Evolutionary conservation across 2,113 vertebrate species (phyloP), one percentile per base, ranked within the genome.

Genomic region (Muscicapa adusta): DNA sequence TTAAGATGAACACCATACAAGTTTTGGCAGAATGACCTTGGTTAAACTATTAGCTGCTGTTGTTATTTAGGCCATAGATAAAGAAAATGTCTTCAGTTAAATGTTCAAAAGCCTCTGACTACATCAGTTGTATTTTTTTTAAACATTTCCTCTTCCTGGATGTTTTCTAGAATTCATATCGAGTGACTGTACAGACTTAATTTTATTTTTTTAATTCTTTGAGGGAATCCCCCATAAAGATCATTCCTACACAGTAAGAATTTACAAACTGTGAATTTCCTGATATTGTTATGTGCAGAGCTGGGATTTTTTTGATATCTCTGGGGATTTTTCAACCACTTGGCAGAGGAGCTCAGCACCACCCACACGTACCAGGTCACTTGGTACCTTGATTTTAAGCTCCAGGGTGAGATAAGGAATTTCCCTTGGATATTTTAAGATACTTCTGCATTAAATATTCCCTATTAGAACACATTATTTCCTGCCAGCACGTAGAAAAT

Each of bases 11-110:
- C 85, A 93, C 6, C 29, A 38, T 61, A 65, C 74, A 53, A 38
- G 20, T 67, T 90, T 93, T 85, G 78, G 53, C n/a, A 65, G 80
- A 48, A 85, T 34, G 40, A 68, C 43, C 58, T 85, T 8, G 50
- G 8, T 3, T 45, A 88, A 74, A 72, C 81, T 42, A 85, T 45
- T 67, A 66, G 16, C 68, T 85, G 70, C 48, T 51, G 43, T 65
- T 88, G 45, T 72, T 91, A 58, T 91, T 94, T 85, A 93, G 57
- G 66, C 8, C 53, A 43, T 1, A 85, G 70, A 75, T 91, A 87
- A 85, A 86, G 71, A 67, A 91, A 93, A 67, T 83, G 73, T 19
- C 14, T 67, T 42, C 80, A 66, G 33, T 19, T 58, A 62, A 31
- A 91, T 91, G 36, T 47, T 45, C 62, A 50, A 66, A 88, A 73